phyloP scores from a whole-genome alignment of 2,888 invertebrate genomes.

The Ernsta delagoae region DNA sequence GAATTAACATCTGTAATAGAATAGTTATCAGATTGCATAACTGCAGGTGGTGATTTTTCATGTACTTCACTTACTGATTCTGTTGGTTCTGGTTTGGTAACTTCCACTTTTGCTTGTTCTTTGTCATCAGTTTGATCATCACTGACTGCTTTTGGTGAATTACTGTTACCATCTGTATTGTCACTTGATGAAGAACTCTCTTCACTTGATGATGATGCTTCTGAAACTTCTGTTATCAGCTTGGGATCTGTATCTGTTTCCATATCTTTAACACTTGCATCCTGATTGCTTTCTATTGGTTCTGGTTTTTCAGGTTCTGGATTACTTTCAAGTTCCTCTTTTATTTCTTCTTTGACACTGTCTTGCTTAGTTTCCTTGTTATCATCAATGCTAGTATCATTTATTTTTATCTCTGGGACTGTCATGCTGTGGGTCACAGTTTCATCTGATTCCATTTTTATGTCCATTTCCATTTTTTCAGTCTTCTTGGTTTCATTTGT shows the following conservation, averaged over 20 bases:
- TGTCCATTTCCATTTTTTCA: slow-evolving; percentile 58
- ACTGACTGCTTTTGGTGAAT: slow-evolving; percentile 70
- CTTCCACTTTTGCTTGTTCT: slow-evolving; percentile 54
- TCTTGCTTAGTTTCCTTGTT: slow-evolving; percentile 56
- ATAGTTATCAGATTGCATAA: slow-evolving; percentile 67
- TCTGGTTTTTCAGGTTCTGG: slow-evolving; percentile 36
- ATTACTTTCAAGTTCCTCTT: slow-evolving; percentile 46
- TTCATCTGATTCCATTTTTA: slow-evolving; percentile 50
- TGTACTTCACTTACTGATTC: slow-evolving; percentile 41
- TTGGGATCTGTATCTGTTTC: slow-evolving; percentile 60
- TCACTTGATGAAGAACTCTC: slow-evolving; percentile 79
- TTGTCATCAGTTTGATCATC: slow-evolving; percentile 59
- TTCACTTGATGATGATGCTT: slow-evolving; percentile 73
- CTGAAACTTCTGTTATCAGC: slow-evolving; percentile 53
- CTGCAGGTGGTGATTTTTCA: slow-evolving; percentile 49
- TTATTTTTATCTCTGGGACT: slow-evolving; percentile 76
- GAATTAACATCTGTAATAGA: slow-evolving; percentile 76
- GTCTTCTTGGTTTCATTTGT: slow-evolving; percentile 46
- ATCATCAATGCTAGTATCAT: slow-evolving; percentile 76
- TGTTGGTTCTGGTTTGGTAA: slow-evolving; percentile 46
- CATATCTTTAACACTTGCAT: slow-evolving; percentile 63
- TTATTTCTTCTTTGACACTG: slow-evolving; percentile 48
- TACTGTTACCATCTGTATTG: slow-evolving; percentile 76
- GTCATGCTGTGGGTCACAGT: slow-evolving; percentile 48
- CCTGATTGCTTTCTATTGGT: slow-evolving; percentile 68